Evolutionary conservation across 2,797 vertebrate species (phyloP).

Genomic region (Amphiprion clarkii): DNA sequence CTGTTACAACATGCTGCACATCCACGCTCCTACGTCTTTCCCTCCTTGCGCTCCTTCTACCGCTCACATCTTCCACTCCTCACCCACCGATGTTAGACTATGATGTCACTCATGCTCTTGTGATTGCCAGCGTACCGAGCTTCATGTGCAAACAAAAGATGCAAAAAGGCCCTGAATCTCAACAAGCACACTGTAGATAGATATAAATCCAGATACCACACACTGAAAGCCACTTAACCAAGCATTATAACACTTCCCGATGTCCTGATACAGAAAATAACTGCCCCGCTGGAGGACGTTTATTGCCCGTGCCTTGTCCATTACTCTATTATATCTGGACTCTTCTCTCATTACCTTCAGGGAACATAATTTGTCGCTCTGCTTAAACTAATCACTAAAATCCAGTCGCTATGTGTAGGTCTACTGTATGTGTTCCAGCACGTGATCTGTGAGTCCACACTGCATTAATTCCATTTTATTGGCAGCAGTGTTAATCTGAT

Average conservation of each 20-base stretch:
- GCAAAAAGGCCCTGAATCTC: constrained; percentile 8
- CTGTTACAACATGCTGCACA: constrained; percentile 61
- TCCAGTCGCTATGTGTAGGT: constrained; percentile 17
- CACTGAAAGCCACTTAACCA: constrained; percentile 36
- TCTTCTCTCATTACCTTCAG: constrained; percentile 42
- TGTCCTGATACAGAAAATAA: constrained; percentile 52
- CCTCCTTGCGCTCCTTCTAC: constrained; percentile 28
- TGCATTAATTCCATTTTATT: constrained; percentile 55
- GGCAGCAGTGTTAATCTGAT: constrained; percentile 53
- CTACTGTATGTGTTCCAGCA: constrained; percentile 20
- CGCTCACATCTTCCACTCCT: constrained; percentile 49
- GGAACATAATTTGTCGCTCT: constrained; percentile 31
- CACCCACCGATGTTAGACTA: constrained; percentile 44
- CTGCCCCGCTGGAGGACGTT: constrained; percentile 42
- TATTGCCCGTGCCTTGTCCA: constrained; percentile 32
- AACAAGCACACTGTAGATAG: constrained; percentile 9
- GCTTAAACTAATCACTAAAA: constrained; percentile 50
- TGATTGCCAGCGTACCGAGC: constrained; percentile 43
- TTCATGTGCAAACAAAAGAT: constrained; percentile 38
- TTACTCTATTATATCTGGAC: constrained; percentile 39
- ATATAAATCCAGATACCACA: constrained; percentile 27
- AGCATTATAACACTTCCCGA: constrained; percentile 49
- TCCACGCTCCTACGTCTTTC: constrained; percentile 40
- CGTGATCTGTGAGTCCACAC: constrained; percentile 34
- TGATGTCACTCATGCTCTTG: constrained; percentile 60